Conservation (phyloP, 2,797 vertebrate species). For the Mus caroli region DNA sequence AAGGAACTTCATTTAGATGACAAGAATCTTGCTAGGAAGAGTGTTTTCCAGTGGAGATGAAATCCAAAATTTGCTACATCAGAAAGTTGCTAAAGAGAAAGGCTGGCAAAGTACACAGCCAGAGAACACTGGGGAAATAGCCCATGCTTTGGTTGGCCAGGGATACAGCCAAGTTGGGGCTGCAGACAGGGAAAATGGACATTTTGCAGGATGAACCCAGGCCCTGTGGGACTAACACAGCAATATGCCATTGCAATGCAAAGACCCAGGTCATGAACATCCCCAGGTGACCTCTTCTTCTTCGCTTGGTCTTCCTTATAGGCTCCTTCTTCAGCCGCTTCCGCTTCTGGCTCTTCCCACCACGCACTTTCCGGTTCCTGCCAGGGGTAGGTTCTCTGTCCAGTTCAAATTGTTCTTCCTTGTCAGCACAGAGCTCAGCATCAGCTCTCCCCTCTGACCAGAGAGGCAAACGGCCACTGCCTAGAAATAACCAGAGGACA, state of each 20-base stretch:
- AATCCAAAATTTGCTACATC: not conserved
- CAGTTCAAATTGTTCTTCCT: slow-evolving; percentile 88
- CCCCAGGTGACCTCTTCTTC: slow-evolving; percentile 90
- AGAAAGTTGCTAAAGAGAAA: not conserved
- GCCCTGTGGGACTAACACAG: rapidly evolving
- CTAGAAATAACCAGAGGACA: slow-evolving; percentile 79
- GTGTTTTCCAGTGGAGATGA: not conserved
- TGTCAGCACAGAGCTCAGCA: slow-evolving; percentile 75
- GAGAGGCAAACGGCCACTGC: slow-evolving; percentile 77
- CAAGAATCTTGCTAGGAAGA: not conserved
- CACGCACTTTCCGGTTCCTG: slow-evolving; percentile 92
- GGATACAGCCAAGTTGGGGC: not conserved
- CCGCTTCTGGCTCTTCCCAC: slow-evolving; percentile 94
- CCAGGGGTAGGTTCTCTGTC: slow-evolving; percentile 88
- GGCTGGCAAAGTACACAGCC: not conserved
- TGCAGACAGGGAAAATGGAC: not conserved
- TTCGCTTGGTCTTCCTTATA: slow-evolving; percentile 90
- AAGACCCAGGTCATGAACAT: not conserved
- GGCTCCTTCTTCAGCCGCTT: slow-evolving; percentile 90
- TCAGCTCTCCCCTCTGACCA: slow-evolving; percentile 81
- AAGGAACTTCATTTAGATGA: not conserved
- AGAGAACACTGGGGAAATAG: not conserved
- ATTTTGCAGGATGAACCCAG: not conserved
- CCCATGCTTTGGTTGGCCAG: too few species aligned
- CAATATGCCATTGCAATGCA: rapidly evolving